Evolutionary conservation across 2,797 vertebrate genomes (phyloP), one percentile per base, ranked within the genome.

Genomic region (Champsocephalus gunnari): DNA sequence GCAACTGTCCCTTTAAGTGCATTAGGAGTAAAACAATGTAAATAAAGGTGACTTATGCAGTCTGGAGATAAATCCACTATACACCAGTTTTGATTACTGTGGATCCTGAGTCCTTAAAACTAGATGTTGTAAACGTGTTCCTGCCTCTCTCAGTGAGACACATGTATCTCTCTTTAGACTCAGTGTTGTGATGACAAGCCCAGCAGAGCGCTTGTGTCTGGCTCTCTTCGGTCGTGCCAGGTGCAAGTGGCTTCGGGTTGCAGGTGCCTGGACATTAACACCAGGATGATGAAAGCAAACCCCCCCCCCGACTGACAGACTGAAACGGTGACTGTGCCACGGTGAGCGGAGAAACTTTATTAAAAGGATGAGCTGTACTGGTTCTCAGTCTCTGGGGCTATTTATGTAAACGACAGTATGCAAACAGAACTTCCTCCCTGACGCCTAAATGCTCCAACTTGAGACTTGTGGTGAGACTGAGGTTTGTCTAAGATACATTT

Each of bases 221-320:
- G 72, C 77, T 69, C 64, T 34, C 82, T 82, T 67, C 45, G 59
- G 57, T 38, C 38, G 82, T 66, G 72, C 85, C 89, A 90, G 87
- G 84, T 89, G 86, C 74, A 78, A 82, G 66, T 19, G 73, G 86
- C 75, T 80, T 92, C 81, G 11, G 77, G 86, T 92, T 94, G 73
- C 88, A 56, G 71, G 71, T 79, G 75, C 66, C 73, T 67, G 54
- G 21, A 54, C 84, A 87, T 76, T 83, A 88, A 86, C 84, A 34
- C 80, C 77, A 67, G 66, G 60, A 77, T 50, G 78, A 86, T 84
- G 84, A 91, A 90, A 90, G 81, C 61, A 80, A 91, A 91, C 17
- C 75, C 74, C 32, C 28, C 28, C 28, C n/a, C n/a, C 28, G 70
- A 77, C 65, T 77, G 80, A 76, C 50, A 55, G 83, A 87, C 79